phyloP scores from a whole-genome alignment of 2,888 invertebrate genomes.

The Melanophora roralis region DNA sequence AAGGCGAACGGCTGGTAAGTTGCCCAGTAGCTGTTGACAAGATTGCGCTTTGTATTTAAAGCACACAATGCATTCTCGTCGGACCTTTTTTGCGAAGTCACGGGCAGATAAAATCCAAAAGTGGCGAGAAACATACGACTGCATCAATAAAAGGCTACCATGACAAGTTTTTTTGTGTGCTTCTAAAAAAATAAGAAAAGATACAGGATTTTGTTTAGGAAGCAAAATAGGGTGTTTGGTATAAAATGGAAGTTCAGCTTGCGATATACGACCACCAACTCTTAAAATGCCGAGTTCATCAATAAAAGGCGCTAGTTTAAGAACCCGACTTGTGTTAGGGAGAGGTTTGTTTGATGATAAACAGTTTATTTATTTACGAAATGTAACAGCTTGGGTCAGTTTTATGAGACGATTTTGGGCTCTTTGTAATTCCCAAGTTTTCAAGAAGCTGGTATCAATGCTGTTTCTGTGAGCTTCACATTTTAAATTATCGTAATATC shows the following conservation, averaged over 20 bases:
- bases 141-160: constrained; percentile 23
- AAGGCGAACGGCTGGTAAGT: constrained; percentile 27
- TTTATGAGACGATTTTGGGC: neutral
- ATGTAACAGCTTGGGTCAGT: constrained; percentile 13
- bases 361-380: constrained; percentile 4
- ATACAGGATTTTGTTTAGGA: no score
- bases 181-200: no score
- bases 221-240: no score
- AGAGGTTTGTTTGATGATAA: neutral
- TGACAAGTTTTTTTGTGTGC: no score
- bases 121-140: neutral
- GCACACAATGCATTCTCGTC: neutral
- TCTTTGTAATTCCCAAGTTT: constrained; percentile 2
- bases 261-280: no score
- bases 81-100: neutral
- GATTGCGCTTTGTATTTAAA: constrained; percentile 1
- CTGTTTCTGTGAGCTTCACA: neutral
- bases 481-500: neutral
- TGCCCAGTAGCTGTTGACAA: constrained; percentile 41
- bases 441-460: neutral
- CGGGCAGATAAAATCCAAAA: neutral
- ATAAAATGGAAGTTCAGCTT: no score
- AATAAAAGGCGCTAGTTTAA: constrained; percentile 14
- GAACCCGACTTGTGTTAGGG: neutral
- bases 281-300: no score